Evolutionary conservation across 2,888 invertebrate species (phyloP).

Genomic region (Dryobotodes eremita): DNA sequence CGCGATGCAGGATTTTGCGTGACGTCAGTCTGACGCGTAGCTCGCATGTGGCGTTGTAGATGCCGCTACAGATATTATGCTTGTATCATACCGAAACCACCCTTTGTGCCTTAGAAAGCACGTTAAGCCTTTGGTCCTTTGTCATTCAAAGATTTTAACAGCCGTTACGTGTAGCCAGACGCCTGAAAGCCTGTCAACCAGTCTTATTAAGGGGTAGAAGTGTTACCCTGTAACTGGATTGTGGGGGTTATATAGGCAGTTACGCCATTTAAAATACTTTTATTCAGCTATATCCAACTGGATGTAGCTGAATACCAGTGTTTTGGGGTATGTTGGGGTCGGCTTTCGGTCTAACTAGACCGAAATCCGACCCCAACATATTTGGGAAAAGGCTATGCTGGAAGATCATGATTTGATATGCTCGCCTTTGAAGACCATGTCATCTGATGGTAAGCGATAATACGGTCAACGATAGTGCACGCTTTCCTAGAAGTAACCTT

Average conservation of each 20-base stretch:
- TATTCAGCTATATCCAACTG: not conserved
- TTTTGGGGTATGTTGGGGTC: too few species aligned
- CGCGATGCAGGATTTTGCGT: too few species aligned
- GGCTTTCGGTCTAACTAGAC: too few species aligned
- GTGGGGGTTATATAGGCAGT: not conserved
- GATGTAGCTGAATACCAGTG: too few species aligned
- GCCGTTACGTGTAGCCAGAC: not conserved
- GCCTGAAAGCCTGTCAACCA: not conserved
- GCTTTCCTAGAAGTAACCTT: not conserved
- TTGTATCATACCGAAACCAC: not conserved
- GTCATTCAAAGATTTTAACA: not conserved
- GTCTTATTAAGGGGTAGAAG: not conserved
- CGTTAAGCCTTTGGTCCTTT: too few species aligned
- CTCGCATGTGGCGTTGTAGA: too few species aligned
- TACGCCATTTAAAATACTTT: too few species aligned
- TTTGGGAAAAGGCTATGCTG: not conserved
- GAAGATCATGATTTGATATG: not conserved
- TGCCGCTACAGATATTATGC: not conserved
- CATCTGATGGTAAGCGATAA: not conserved
- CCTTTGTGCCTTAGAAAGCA: not conserved
- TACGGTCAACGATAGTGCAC: too few species aligned
- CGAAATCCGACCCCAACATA: not conserved
- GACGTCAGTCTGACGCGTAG: too few species aligned
- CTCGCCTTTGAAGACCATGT: not conserved
- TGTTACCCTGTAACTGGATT: not conserved